These are phyloP conservation scores for Acrocyrtus sp. DNA, from an alignment of 2,888 invertebrate genomes.

Conservation along the genomic window DNA sequence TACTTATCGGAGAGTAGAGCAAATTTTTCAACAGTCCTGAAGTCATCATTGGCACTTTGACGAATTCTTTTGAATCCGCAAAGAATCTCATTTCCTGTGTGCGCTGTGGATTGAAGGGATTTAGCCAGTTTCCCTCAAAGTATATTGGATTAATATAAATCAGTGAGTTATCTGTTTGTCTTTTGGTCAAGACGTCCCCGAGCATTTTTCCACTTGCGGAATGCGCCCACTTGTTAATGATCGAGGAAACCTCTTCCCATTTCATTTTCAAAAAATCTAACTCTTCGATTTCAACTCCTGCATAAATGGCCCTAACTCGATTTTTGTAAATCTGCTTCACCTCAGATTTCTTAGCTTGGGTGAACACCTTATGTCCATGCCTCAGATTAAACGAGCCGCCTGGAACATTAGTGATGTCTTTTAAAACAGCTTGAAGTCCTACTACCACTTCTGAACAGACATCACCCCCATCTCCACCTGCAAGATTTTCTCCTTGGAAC, in stretches of 20 bases:
- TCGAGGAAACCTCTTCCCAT: not conserved
- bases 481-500: not conserved
- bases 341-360: slow-evolving; percentile 10
- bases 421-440: slow-evolving; percentile 15
- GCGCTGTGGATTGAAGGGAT: slow-evolving; percentile 31
- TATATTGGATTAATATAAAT: slow-evolving; percentile 29
- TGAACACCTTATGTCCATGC: slow-evolving; percentile 16
- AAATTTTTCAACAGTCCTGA: slow-evolving; percentile 26
- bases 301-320: slow-evolving; percentile 8
- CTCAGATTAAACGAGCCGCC: not conserved
- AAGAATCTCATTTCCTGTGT: slow-evolving; percentile 23
- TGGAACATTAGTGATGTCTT: not conserved
- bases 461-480: not conserved
- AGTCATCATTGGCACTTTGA: slow-evolving; percentile 34
- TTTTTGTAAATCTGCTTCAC: not conserved
- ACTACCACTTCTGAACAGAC: slow-evolving; percentile 3
- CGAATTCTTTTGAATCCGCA: slow-evolving; percentile 5
- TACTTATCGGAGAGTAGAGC: slow-evolving; percentile 29
- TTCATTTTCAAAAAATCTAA: slow-evolving; percentile 2
- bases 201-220: slow-evolving; percentile 13
- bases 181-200: slow-evolving; percentile 25
- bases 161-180: slow-evolving; percentile 11
- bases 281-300: slow-evolving; percentile 13
- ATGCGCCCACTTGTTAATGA: slow-evolving; percentile 33
- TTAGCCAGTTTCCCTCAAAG: slow-evolving; percentile 38